These are phyloP conservation scores for Melanotaenia maccullochi DNA, from an alignment of 2,797 vertebrate genomes.

Conservation along the genomic window DNA sequence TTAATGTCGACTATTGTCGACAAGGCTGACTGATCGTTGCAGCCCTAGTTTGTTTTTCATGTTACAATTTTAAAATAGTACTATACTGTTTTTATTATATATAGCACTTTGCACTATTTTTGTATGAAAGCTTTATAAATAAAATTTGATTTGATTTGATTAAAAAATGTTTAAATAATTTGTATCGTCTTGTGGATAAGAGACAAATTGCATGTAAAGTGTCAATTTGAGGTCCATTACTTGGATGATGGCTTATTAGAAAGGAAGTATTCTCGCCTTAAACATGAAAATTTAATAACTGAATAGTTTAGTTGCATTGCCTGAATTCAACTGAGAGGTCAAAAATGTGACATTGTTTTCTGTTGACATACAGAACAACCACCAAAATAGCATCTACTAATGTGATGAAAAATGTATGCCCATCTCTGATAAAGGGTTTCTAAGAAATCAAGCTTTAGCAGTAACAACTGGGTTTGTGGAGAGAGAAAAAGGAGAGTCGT, in stretches of 20 bases:
- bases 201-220: background rate
- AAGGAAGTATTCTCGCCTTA: background rate
- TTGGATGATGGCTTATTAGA: background rate
- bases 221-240: background rate
- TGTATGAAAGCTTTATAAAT: too few species aligned
- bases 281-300: background rate
- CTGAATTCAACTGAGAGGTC: background rate
- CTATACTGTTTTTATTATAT: too few species aligned
- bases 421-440: conserved; percentile 19
- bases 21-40: too few species aligned
- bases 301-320: background rate
- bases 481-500: conserved; percentile 32
- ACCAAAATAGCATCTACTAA: background rate
- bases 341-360: background rate
- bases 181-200: background rate
- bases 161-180: background rate
- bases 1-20: too few species aligned
- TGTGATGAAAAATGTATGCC: background rate
- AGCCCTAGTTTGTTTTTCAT: too few species aligned
- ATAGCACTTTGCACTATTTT: too few species aligned
- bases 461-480: conserved; percentile 25
- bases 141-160: too few species aligned
- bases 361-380: background rate
- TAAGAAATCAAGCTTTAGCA: conserved; percentile 27
- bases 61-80: too few species aligned